These are phyloP conservation scores for Porites lobata DNA, from an alignment of 92 coral and sea anemone genomes.

Conservation along the genomic window DNA sequence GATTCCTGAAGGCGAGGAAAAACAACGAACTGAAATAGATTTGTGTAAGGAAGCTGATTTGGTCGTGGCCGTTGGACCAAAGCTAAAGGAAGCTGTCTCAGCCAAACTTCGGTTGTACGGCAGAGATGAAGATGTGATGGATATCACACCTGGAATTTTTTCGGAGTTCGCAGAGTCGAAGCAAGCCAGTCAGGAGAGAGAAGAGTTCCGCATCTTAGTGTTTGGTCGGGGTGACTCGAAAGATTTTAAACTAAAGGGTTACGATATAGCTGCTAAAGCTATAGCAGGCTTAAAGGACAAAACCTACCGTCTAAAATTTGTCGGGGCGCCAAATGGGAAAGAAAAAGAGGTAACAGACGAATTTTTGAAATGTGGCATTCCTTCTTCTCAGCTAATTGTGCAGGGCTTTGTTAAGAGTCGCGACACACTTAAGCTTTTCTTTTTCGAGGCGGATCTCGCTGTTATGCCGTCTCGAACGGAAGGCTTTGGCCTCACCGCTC, in stretches of 20 bases:
- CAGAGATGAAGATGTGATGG: neutral
- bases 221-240: constrained; percentile 10
- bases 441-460: neutral
- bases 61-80: neutral
- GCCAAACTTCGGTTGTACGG: neutral
- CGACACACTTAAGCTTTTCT: neutral
- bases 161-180: neutral
- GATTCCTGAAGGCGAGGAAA: neutral
- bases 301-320: neutral
- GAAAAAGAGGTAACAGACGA: neutral
- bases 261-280: neutral
- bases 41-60: constrained; percentile 1
- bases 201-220: neutral
- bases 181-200: neutral
- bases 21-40: neutral
- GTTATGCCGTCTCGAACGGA: constrained; percentile 16
- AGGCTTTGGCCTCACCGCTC: constrained; percentile 4
- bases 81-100: neutral
- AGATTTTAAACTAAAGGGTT: neutral
- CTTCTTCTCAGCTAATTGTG: neutral
- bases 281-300: neutral
- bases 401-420: neutral
- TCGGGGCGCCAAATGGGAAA: neutral
- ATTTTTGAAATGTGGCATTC: neutral
- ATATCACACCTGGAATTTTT: neutral